Evolutionary conservation across 2,888 invertebrate genomes (phyloP).

Genomic region (Drosophila robusta): DNA sequence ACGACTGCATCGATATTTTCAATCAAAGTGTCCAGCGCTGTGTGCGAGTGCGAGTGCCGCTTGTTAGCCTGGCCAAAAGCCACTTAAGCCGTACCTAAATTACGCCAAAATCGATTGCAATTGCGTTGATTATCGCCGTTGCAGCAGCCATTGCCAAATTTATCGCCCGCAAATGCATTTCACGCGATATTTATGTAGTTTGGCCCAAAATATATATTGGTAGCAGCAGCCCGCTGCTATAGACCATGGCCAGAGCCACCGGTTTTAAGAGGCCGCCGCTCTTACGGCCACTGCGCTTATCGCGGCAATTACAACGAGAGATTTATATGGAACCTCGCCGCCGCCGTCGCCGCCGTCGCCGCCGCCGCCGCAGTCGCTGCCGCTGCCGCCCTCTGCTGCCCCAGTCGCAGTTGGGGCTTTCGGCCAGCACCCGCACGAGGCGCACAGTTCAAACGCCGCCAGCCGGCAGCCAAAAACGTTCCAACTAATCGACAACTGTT

Average conservation of each 20-base stretch:
- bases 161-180: constrained; percentile 78
- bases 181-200: constrained; percentile 80
- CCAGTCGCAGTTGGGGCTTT: neutral
- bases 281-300: constrained; percentile 50
- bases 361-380: neutral
- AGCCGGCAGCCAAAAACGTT: constrained; percentile 70
- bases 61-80: constrained; percentile 59
- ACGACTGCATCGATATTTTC: constrained; percentile 38
- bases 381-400: neutral
- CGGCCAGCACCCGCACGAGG: constrained; percentile 65
- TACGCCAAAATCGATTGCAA: constrained; percentile 80
- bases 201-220: constrained; percentile 56
- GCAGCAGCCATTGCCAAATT: constrained; percentile 71
- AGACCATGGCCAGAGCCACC: constrained; percentile 61
- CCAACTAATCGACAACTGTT: constrained; percentile 78
- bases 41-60: constrained; percentile 38
- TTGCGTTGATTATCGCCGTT: constrained; percentile 79
- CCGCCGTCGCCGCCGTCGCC: neutral
- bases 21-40: constrained; percentile 54
- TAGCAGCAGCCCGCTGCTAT: constrained; percentile 27
- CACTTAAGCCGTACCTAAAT: constrained; percentile 79
- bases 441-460: constrained; percentile 75
- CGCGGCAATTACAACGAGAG: constrained; percentile 77
- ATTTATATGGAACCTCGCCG: constrained; percentile 64
- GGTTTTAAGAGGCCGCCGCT: constrained; percentile 70